Evolutionary conservation across 2,888 invertebrate species (phyloP).

Genomic region (Carterocephalus palaemon): DNA sequence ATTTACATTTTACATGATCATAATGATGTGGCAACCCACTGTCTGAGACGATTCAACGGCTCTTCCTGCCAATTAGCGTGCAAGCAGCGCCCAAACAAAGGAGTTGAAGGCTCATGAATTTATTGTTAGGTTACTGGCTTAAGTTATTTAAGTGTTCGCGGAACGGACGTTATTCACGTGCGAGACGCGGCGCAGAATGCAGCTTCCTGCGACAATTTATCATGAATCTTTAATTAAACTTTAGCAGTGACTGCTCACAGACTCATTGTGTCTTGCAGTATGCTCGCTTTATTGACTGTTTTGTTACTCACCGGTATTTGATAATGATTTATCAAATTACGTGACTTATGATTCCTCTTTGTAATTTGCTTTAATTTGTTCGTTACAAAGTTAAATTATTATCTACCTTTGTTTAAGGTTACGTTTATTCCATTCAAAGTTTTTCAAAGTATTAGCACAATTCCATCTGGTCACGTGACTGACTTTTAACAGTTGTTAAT

Average conservation of each 20-base stretch:
- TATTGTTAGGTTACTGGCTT: conserved; percentile 70
- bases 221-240: conserved; percentile 79
- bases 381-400: no score
- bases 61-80: conserved; percentile 71
- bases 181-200: conserved; percentile 63
- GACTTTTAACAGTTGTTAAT: no score
- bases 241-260: conserved; percentile 65
- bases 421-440: no score
- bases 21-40: conserved; percentile 43
- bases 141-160: conserved; percentile 71
- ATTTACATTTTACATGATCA: conserved; percentile 35
- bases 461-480: no score
- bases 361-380: no score
- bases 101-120: conserved; percentile 65
- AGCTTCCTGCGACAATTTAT: conserved; percentile 75
- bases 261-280: conserved; percentile 52
- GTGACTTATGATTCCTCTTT: no score
- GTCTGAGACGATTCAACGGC: conserved; percentile 61
- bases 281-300: conserved; percentile 29
- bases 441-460: no score
- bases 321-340: no score
- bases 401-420: no score
- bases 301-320: no score
- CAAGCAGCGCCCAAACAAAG: conserved; percentile 62
- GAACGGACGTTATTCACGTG: conserved; percentile 68